Percentiles rank a stretch among this genome's conserved stretches.
Evolutionary conservation across 53 echinoderm and acorn worm species (phyloP).

Genomic region (Actinopyga echinites): DNA sequence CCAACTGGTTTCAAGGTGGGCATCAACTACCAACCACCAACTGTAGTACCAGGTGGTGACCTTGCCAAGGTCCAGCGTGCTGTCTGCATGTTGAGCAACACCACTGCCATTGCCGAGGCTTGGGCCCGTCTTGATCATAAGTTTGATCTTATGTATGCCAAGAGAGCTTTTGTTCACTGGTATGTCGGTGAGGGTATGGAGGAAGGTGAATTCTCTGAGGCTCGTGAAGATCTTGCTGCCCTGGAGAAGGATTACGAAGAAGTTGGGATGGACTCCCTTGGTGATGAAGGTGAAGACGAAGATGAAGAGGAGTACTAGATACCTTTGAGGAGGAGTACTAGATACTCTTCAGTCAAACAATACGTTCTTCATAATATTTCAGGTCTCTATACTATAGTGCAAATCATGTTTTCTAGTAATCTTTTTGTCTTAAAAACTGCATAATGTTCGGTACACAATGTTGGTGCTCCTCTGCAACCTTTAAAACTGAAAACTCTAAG

Average conservation of each 20-base stretch:
- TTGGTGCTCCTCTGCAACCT: too few relatives aligned
- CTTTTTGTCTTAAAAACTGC: too few relatives aligned
- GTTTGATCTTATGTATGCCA: slow-evolving; percentile 87
- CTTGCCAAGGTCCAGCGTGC: slow-evolving; percentile 98
- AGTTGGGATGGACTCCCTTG: slow-evolving; percentile 73
- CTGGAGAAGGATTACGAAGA: slow-evolving; percentile 88
- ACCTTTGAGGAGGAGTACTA: too few relatives aligned
- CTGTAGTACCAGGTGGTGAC: slow-evolving; percentile 93
- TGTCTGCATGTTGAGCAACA: slow-evolving; percentile 99
- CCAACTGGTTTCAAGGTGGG: slow-evolving; percentile 99
- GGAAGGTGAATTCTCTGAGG: slow-evolving; percentile 94
- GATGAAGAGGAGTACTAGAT: slow-evolving; percentile 59
- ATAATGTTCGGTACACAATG: too few relatives aligned
- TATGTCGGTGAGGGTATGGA: slow-evolving; percentile 98
- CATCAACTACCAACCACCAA: slow-evolving; percentile 99
- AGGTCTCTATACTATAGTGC: too few relatives aligned
- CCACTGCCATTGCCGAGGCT: slow-evolving; percentile 92
- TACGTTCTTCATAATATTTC: too few relatives aligned
- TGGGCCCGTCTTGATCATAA: slow-evolving; percentile 81
- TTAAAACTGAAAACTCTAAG: too few relatives aligned
- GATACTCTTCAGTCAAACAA: too few relatives aligned
- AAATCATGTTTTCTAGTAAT: too few relatives aligned
- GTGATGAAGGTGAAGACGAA: slow-evolving; percentile 67
- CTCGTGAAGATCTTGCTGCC: slow-evolving; percentile 95
- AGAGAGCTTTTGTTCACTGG: slow-evolving; percentile 98